phyloP scores from a whole-genome alignment of 2,888 invertebrate species.

The Allophyes oxyacanthae region DNA sequence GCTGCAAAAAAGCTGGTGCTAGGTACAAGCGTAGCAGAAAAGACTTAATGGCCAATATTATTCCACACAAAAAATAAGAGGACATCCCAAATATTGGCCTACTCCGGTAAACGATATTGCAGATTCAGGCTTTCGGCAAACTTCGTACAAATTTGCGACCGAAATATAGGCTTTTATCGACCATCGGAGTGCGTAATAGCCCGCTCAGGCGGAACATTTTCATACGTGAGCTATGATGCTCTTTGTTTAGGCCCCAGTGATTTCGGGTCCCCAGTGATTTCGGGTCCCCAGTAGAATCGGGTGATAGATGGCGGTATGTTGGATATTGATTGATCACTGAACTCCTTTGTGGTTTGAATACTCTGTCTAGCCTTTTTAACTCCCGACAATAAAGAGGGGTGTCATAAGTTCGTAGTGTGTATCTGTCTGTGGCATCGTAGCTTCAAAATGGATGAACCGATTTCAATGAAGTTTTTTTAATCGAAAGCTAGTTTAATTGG shows the following conservation, averaged over 20 bases:
- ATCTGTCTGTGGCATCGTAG: too few species aligned
- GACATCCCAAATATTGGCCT: conserved; percentile 19
- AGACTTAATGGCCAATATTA: conserved; percentile 2
- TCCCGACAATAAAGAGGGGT: too few species aligned
- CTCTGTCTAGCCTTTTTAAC: too few species aligned
- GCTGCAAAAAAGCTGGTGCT: too few species aligned
- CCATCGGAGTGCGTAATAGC: conserved; percentile 51
- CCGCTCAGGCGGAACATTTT: conserved; percentile 26
- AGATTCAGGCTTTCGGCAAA: conserved; percentile 41
- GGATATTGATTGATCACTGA: conserved; percentile 52
- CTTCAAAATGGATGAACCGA: too few species aligned
- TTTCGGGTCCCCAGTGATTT: conserved; percentile 45
- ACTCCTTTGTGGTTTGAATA: conserved; percentile 16
- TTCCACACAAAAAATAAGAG: conserved; percentile 7
- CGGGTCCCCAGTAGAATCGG: conserved; percentile 26
- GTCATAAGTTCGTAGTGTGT: too few species aligned
- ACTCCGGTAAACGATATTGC: conserved; percentile 38
- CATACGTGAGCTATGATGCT: conserved; percentile 34
- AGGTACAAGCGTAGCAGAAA: too few species aligned
- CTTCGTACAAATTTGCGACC: conserved; percentile 35
- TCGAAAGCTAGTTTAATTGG: too few species aligned
- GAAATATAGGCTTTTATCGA: conserved; percentile 54
- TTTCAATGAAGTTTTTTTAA: too few species aligned
- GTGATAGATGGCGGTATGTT: conserved; percentile 48
- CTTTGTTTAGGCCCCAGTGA: conserved; percentile 49